Evolutionary conservation across 2,888 invertebrate genomes (phyloP).

Genomic region (Dermolepida albohirtum): DNA sequence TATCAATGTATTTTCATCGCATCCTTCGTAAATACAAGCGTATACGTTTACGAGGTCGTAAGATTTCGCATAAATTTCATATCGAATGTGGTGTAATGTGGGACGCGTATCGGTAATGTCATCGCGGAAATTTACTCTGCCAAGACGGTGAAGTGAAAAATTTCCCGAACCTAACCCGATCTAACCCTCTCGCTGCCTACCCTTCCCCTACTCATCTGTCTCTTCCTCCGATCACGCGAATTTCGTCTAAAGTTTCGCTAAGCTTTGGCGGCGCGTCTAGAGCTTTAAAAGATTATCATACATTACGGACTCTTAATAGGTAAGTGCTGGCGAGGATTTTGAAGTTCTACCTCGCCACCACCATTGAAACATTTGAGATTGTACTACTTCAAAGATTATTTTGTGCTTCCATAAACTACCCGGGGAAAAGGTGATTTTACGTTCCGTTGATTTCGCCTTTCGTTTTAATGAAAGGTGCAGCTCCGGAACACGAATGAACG

Average conservation of each 20-base stretch:
- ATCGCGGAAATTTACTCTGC: constrained; percentile 3
- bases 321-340: constrained; percentile 40
- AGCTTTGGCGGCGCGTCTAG: constrained; percentile 38
- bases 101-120: constrained; percentile 14
- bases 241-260: constrained; percentile 30
- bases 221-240: not conserved
- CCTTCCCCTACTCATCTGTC: constrained; percentile 2
- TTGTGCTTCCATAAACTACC: constrained; percentile 5
- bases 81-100: constrained; percentile 5
- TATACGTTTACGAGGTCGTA: constrained; percentile 12
- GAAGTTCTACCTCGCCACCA: constrained; percentile 27
- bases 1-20: not conserved
- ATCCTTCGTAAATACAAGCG: not conserved
- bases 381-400: constrained; percentile 32
- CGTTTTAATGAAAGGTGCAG: constrained; percentile 8
- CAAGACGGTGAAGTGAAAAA: not conserved
- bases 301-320: constrained; percentile 41
- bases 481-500: not conserved
- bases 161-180: not conserved
- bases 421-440: constrained; percentile 18
- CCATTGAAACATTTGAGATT: constrained; percentile 25
- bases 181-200: not conserved
- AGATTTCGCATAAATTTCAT: constrained; percentile 11
- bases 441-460: constrained; percentile 14
- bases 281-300: constrained; percentile 42